Percentiles rank a stretch among this genome's conserved stretches.
phyloP scores from a whole-genome alignment of 92 coral and sea anemone genomes.

The Montipora capitata region DNA sequence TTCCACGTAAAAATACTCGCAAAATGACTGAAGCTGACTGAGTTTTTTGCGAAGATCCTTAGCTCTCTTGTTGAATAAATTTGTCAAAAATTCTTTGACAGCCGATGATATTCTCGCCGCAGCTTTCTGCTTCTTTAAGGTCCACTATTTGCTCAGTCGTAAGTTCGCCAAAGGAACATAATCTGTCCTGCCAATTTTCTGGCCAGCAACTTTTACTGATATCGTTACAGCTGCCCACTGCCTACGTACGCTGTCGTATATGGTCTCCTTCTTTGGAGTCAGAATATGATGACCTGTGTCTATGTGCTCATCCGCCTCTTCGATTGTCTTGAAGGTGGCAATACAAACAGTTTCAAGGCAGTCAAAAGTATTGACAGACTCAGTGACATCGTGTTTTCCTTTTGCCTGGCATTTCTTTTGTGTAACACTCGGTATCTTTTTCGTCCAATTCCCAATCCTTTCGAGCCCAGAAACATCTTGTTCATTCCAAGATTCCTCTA shows the following conservation, averaged over 20 bases:
- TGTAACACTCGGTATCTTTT: conserved; percentile 10
- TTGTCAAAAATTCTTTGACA: conserved; percentile 32
- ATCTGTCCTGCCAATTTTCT: conserved; percentile 33
- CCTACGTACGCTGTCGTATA: conserved; percentile 49
- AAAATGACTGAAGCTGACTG: conserved; percentile 18
- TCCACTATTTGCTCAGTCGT: conserved; percentile 28
- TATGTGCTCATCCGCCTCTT: conserved; percentile 70
- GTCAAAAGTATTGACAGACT: not conserved
- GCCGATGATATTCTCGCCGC: conserved; percentile 33
- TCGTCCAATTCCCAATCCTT: conserved; percentile 46
- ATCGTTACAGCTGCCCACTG: conserved; percentile 48
- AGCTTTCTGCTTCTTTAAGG: conserved; percentile 21
- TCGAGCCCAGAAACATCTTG: conserved; percentile 21
- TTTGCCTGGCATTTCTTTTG: conserved; percentile 35
- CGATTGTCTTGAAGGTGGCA: conserved; percentile 37
- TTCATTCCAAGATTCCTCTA: conserved; percentile 19
- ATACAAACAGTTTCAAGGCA: conserved; percentile 63
- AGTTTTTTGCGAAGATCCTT: conserved; percentile 26
- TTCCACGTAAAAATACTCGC: conserved; percentile 35
- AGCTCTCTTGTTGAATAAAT: conserved; percentile 16
- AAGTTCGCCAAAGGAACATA: conserved; percentile 17
- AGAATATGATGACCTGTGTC: conserved; percentile 52
- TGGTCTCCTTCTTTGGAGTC: conserved; percentile 43
- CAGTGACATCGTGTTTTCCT: not conserved
- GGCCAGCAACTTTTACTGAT: conserved; percentile 4